phyloP scores from a whole-genome alignment of 2,797 vertebrate genomes.

The Leucoraja ocellata region DNA sequence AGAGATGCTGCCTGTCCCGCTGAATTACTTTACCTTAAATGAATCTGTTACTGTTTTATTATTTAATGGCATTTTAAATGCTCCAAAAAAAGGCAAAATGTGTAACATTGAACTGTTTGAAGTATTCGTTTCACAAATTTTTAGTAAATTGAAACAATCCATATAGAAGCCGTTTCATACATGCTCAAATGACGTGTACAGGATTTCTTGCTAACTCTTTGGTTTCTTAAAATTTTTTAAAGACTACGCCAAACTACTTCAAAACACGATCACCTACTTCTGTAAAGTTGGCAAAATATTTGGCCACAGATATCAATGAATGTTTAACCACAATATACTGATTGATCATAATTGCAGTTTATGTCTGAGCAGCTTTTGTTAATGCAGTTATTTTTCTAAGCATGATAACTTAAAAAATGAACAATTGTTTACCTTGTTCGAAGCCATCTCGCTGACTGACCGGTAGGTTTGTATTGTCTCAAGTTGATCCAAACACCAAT shows the following conservation, averaged over 20 bases:
- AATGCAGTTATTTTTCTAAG: neutral
- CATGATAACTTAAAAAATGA: neutral
- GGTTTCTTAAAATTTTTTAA: neutral
- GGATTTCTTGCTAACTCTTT: neutral
- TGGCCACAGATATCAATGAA: neutral
- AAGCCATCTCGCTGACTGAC: conserved; percentile 97
- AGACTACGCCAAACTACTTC: no score
- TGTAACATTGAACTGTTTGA: neutral
- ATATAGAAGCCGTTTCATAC: neutral
- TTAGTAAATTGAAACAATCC: neutral
- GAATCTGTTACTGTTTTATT: neutral
- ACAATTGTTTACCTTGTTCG: conserved; percentile 75
- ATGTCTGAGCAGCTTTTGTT: no score
- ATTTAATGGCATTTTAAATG: neutral
- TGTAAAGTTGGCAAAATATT: neutral
- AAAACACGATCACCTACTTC: neutral
- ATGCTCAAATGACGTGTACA: neutral
- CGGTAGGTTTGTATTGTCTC: conserved; percentile 97
- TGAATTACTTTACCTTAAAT: neutral
- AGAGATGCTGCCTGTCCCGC: no score
- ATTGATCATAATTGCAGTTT: neutral
- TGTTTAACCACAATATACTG: neutral
- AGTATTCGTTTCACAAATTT: neutral
- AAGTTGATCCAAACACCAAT: conserved; percentile 96
- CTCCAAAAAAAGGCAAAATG: neutral